phyloP scores from a whole-genome alignment of 1,140 invertebrate species.

The Thereuonema tuberculata region DNA sequence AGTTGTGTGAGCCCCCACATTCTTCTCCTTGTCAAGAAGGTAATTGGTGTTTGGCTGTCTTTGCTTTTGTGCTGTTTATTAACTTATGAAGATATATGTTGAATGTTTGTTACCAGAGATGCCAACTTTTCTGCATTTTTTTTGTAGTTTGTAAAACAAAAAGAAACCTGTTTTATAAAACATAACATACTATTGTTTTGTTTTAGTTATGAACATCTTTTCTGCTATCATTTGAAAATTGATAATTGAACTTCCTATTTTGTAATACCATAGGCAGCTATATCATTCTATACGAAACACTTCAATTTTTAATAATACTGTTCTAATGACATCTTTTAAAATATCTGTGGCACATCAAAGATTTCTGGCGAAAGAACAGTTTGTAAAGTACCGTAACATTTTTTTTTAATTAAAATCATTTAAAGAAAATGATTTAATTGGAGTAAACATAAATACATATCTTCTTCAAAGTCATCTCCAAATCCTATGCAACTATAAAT shows the following conservation, averaged over 20 bases:
- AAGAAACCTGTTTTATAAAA: background rate
- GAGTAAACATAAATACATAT: too few species aligned
- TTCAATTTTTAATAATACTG: background rate
- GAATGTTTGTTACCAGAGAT: background rate
- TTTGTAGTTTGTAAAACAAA: background rate
- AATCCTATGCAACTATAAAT: too few species aligned
- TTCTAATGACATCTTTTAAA: background rate
- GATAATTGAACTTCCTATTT: too few species aligned
- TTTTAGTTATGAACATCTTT: too few species aligned
- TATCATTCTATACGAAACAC: too few species aligned
- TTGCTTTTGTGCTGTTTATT: too few species aligned
- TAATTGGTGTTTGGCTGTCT: background rate
- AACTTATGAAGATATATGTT: too few species aligned
- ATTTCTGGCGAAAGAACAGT: background rate
- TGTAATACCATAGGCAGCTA: too few species aligned
- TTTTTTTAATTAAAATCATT: too few species aligned
- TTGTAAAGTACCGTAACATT: background rate
- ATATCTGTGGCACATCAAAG: background rate
- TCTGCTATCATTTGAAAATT: too few species aligned
- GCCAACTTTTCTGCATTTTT: background rate
- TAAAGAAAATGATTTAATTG: too few species aligned
- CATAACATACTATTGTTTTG: background rate
- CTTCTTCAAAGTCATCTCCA: too few species aligned
- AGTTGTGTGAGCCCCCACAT: slow-evolving; percentile 9
- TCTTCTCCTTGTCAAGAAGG: slow-evolving; percentile 13